Evolutionary conservation across 2,113 vertebrate species (phyloP).

Genomic region (Centropristis striata): DNA sequence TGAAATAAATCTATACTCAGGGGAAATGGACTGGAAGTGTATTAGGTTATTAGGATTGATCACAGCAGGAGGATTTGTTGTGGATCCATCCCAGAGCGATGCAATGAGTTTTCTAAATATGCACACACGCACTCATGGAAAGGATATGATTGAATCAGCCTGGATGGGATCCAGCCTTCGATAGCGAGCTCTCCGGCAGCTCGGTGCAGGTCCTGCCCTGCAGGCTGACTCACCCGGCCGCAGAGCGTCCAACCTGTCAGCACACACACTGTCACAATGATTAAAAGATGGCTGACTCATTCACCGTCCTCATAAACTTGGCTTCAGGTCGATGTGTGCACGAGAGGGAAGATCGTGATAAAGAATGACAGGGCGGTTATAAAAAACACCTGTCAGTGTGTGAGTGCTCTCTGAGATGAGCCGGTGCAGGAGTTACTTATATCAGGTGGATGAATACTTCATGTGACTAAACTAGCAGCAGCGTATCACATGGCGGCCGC

Average conservation of each 20-base stretch:
- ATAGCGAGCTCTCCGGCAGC: not conserved
- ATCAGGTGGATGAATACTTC: slow-evolving; percentile 45
- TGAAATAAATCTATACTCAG: slow-evolving; percentile 28
- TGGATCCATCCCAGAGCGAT: slow-evolving; percentile 1
- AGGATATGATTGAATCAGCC: slow-evolving; percentile 34
- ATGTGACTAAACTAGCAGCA: slow-evolving; percentile 41
- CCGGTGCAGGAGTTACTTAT: not conserved
- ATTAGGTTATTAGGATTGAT: slow-evolving; percentile 37
- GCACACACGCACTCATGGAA: slow-evolving; percentile 5
- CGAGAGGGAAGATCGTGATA: not conserved
- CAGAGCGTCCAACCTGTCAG: slow-evolving; percentile 43
- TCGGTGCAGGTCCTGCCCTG: slow-evolving; percentile 37
- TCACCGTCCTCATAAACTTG: slow-evolving; percentile 19
- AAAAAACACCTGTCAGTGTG: not conserved
- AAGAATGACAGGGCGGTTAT: not conserved
- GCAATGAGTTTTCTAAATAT: slow-evolving; percentile 21
- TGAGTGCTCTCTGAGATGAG: slow-evolving; percentile 5
- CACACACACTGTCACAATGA: slow-evolving; percentile 49
- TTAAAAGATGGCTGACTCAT: slow-evolving; percentile 63
- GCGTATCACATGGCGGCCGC: slow-evolving; percentile 52
- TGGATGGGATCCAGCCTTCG: slow-evolving; percentile 44
- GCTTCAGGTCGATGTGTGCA: slow-evolving; percentile 18
- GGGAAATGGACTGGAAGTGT: slow-evolving; percentile 57
- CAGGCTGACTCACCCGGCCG: slow-evolving; percentile 48
- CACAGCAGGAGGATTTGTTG: slow-evolving; percentile 11